Percentiles rank a stretch among this genome's conserved stretches.
Conservation (phyloP, 2,888 invertebrate species). For the Rugalucina vietnamica region DNA sequence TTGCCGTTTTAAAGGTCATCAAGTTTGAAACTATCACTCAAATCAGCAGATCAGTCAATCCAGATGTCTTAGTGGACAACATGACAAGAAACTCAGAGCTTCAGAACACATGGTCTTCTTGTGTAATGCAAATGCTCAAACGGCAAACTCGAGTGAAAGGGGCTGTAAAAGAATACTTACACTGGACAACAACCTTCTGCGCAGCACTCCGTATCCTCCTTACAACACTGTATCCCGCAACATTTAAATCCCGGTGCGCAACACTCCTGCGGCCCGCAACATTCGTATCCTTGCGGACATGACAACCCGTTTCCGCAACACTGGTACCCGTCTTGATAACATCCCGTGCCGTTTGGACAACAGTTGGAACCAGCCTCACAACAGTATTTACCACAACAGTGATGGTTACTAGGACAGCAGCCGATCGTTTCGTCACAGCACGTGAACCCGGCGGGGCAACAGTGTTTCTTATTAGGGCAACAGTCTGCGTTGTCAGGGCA, state of each 20-base stretch:
- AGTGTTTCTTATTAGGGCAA: conserved; percentile 53
- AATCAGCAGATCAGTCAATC: too few relatives aligned
- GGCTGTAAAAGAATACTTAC: conserved; percentile 35
- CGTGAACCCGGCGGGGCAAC: conserved; percentile 44
- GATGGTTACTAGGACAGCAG: conserved; percentile 45
- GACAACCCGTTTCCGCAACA: conserved; percentile 59
- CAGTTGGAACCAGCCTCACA: conserved; percentile 46
- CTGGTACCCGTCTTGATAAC: conserved; percentile 46
- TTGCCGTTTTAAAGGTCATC: too few relatives aligned
- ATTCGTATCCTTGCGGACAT: conserved; percentile 44
- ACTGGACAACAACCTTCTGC: conserved; percentile 28
- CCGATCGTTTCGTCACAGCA: conserved; percentile 52
- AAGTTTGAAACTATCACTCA: too few relatives aligned
- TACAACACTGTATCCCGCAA: conserved; percentile 44
- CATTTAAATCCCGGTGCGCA: conserved; percentile 35
- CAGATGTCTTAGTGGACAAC: too few relatives aligned
- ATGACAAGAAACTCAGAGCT: too few relatives aligned
- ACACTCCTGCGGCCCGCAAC: conserved; percentile 48
- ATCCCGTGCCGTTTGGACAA: conserved; percentile 54
- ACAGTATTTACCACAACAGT: conserved; percentile 56
- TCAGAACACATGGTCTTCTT: too few relatives aligned
- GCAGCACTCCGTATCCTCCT: conserved; percentile 25
- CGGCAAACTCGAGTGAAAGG: too few relatives aligned
- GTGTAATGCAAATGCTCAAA: too few relatives aligned
- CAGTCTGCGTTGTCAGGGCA: conserved; percentile 48